phyloP scores from a whole-genome alignment of 2,797 vertebrate genomes.

The Fistularia tabacaria region DNA sequence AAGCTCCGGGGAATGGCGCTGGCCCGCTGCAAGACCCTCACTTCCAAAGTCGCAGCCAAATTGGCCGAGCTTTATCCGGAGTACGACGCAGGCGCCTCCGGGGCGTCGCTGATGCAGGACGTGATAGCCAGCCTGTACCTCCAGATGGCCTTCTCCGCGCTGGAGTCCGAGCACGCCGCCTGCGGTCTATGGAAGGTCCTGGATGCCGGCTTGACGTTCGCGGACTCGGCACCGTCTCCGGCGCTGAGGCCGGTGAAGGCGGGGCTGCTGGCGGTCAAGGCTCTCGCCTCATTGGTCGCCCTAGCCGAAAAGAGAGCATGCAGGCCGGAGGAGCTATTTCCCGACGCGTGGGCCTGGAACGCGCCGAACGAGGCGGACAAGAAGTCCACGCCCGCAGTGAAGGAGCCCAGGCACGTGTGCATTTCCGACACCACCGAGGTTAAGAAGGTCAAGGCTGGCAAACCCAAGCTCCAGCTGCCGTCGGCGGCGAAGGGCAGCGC shows the following conservation, averaged over 20 bases:
- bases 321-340: conserved; percentile 70
- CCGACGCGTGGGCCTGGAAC: conserved; percentile 76
- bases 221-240: conserved; percentile 53
- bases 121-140: conserved; percentile 76
- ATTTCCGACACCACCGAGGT: conserved; percentile 34
- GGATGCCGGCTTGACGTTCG: conserved; percentile 77
- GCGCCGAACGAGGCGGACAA: conserved; percentile 45
- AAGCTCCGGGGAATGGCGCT: conserved; percentile 68
- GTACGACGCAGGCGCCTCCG: neutral
- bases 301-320: conserved; percentile 62
- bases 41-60: conserved; percentile 49
- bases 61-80: conserved; percentile 48
- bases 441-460: conserved; percentile 39
- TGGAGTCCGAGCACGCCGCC: conserved; percentile 47
- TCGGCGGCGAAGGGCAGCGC: conserved; percentile 46
- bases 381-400: conserved; percentile 38
- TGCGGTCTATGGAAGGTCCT: conserved; percentile 70
- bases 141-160: conserved; percentile 67
- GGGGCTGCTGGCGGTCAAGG: conserved; percentile 75
- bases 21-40: conserved; percentile 65
- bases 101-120: conserved; percentile 69
- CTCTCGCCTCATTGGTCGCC: conserved; percentile 62
- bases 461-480: conserved; percentile 39
- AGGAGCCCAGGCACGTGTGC: conserved; percentile 50
- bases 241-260: conserved; percentile 73